Percentiles rank a stretch among this genome's conserved stretches.
These are phyloP conservation scores for Epinotia ramella DNA, from an alignment of 2,888 invertebrate genomes.

Conservation along the genomic window DNA sequence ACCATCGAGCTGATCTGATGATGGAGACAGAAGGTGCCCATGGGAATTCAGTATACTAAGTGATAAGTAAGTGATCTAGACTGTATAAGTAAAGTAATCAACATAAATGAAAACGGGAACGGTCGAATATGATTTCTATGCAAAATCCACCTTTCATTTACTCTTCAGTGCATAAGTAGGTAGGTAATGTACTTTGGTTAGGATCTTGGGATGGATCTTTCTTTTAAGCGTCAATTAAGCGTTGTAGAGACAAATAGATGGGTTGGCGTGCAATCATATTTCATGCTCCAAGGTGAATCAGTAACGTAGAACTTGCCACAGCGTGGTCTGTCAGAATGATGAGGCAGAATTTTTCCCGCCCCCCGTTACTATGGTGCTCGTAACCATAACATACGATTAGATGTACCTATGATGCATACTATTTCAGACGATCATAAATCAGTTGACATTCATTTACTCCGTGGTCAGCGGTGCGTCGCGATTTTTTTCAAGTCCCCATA, in stretches of 20 bases:
- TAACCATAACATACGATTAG: constrained; percentile 71
- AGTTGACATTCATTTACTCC: constrained; percentile 52
- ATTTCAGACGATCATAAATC: constrained; percentile 58
- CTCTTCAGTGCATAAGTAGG: no score
- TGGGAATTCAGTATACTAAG: no score
- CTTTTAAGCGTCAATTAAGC: no score
- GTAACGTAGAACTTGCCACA: constrained; percentile 27
- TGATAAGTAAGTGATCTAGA: no score
- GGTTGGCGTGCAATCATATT: not conserved
- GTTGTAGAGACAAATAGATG: not conserved
- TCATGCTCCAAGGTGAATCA: constrained; percentile 15
- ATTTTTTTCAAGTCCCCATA: constrained; percentile 29
- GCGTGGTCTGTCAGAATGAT: constrained; percentile 59
- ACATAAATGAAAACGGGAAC: no score
- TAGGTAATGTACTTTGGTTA: no score
- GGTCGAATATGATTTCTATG: no score
- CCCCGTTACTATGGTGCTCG: constrained; percentile 70
- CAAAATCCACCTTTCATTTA: no score
- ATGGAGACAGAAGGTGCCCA: no score
- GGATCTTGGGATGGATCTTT: no score
- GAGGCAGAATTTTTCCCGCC: constrained; percentile 56
- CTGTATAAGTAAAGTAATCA: no score
- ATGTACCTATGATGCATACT: constrained; percentile 43
- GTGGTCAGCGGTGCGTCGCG: constrained; percentile 45
- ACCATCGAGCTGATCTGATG: no score